A percentile compares a stretch with the other conserved stretches of the same genome.
Evolutionary conservation across 2,888 invertebrate genomes (phyloP).

Genomic region (Allolobophora icterica): DNA sequence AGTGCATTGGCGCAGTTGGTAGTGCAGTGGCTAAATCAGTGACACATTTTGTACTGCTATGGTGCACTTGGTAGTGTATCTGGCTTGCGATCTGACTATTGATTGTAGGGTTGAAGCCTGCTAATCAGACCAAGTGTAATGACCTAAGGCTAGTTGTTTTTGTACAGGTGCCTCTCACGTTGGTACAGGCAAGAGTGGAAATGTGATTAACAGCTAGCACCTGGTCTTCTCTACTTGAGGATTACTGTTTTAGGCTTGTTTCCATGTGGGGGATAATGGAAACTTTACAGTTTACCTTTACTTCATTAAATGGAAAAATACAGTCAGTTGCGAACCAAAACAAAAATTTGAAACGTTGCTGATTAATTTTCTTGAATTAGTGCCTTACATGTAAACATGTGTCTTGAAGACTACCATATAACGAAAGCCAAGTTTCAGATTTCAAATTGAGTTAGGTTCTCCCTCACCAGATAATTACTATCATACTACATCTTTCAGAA

Average conservation of each 20-base stretch:
- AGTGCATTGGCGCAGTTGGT: too few species aligned
- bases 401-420: too few species aligned
- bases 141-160: conserved; percentile 5
- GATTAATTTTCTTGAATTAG: too few species aligned
- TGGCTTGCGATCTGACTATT: background rate
- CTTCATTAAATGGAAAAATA: background rate
- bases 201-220: background rate
- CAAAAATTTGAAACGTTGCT: too few species aligned
- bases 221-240: background rate
- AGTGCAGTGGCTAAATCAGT: background rate
- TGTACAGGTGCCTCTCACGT: background rate
- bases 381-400: too few species aligned
- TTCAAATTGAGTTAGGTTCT: background rate
- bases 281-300: background rate
- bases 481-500: background rate
- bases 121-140: background rate
- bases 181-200: background rate
- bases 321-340: background rate
- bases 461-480: background rate
- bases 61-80: background rate
- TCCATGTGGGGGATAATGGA: background rate
- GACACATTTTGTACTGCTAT: background rate
- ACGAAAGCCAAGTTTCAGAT: background rate
- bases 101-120: background rate
- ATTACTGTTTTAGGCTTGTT: background rate